A percentile compares a stretch with the other conserved stretches of the same genome.
phyloP scores from a whole-genome alignment of 2,113 vertebrate species.

The Acanthisitta chloris region DNA sequence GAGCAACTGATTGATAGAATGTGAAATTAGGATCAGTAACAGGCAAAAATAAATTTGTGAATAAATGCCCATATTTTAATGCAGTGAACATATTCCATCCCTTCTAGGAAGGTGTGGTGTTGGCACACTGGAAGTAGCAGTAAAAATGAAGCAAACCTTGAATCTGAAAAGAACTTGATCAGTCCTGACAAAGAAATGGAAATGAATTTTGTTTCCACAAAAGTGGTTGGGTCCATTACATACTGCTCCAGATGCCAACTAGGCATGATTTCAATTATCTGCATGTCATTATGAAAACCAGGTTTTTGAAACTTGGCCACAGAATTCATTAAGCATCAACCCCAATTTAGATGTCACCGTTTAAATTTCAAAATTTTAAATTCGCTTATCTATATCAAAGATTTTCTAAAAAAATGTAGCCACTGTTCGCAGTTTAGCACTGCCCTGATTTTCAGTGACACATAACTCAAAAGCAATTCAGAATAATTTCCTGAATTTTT shows the following conservation, averaged over 20 bases:
- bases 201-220: background rate
- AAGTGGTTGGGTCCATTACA: background rate
- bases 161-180: background rate
- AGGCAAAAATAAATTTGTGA: background rate
- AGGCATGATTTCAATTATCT: constrained; percentile 27
- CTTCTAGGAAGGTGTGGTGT: background rate
- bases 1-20: constrained; percentile 28
- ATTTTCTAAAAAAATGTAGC: background rate
- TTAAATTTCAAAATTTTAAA: background rate
- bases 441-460: background rate
- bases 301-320: background rate
- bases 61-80: background rate
- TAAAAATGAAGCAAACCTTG: background rate
- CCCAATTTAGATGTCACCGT: background rate
- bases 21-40: constrained; percentile 7
- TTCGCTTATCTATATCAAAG: background rate
- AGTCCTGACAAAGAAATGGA: constrained; percentile 27
- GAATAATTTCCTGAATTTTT: background rate
- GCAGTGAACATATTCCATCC: background rate
- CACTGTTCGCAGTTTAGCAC: background rate
- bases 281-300: constrained; percentile 6
- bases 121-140: background rate
- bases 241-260: background rate
- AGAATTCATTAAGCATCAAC: background rate
- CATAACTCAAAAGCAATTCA: background rate